Base-by-base conservation (phyloP, 2,113 vertebrate genomes). In the Burhinus oedicnemus region DNA sequence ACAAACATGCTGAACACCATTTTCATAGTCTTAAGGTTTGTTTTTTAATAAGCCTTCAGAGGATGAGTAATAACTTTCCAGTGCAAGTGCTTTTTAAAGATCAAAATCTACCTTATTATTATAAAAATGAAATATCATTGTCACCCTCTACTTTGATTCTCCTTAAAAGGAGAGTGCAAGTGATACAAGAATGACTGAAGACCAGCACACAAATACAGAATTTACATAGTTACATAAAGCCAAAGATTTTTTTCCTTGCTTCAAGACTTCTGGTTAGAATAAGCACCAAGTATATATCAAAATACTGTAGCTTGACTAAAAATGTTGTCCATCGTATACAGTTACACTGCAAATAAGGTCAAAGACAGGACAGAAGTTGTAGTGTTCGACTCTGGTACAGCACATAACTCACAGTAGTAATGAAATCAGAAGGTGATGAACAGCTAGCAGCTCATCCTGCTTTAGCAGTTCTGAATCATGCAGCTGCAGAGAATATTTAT, bases 151-250 rank as follows among this genome's bases (percentile, higher is more conserved):
- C 36, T 94, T 69, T 30, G 32, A 80, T 58, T 93, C 85, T 93
- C 54, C 58, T 93, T 83, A 90, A 49, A 94, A 80, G 57, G 42
- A 83, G 19, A 85, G 32, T 22, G 19, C 34, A 93, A 71, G 34
- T 57, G 60, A 89, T 60, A 86, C 15, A 90, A 76, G 86, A 94
- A 94, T 40, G 65, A 96, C 61, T 87, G 77, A 95, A 82, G 40
- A 82, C 7, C 34, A 42, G 25, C 30, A 80, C 11, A 58, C 7
- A 88, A 5, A 66, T 4, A 71, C 1, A 92, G 40, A 84, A 74
- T 85, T 78, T 65, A 69, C 34, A 58, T 4, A 82, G 57, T 72
- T 95, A 82, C 5, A 65, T 45, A 85, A 94, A 95, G 61, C 17
- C 18, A 6, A 64, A 78, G 40, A 65, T 72, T 69, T 49, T 69